phyloP scores from a whole-genome alignment of 1,140 invertebrate genomes.

The Cyrtorhinus lividipennis region DNA sequence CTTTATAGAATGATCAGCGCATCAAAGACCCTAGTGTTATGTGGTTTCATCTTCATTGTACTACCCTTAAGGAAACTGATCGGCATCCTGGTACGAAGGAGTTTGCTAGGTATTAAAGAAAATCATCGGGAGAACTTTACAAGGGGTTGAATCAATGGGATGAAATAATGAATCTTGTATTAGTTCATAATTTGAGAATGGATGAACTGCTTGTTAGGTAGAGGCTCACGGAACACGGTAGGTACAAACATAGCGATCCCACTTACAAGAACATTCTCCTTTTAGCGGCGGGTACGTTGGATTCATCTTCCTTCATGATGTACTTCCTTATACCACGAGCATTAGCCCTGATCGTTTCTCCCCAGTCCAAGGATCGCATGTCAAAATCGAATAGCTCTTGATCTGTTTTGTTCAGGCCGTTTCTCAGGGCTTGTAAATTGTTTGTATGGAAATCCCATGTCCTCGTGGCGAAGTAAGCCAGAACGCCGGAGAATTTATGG shows the following conservation, averaged over 20 bases:
- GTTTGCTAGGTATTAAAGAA: too few species aligned
- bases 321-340: constrained; percentile 41
- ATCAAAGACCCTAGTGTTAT: too few species aligned
- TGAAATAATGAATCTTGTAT: background rate
- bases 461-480: constrained; percentile 55
- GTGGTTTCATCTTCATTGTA: too few species aligned
- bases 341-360: constrained; percentile 39
- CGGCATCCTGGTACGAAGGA: too few species aligned
- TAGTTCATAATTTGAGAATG: too few species aligned
- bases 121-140: too few species aligned
- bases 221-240: too few species aligned
- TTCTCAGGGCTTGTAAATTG: constrained; percentile 44
- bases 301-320: constrained; percentile 43
- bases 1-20: too few species aligned
- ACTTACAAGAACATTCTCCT: constrained; percentile 25
- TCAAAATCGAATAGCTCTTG: constrained; percentile 50
- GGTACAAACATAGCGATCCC: too few species aligned
- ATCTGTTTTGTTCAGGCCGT: constrained; percentile 43
- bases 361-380: constrained; percentile 45
- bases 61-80: too few species aligned
- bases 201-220: too few species aligned
- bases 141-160: background rate
- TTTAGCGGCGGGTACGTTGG: constrained; percentile 36
- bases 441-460: constrained; percentile 55
- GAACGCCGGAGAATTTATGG: constrained; percentile 48